Conservation (phyloP, 2,113 vertebrate species). For the Atherinomorus stipes region DNA sequence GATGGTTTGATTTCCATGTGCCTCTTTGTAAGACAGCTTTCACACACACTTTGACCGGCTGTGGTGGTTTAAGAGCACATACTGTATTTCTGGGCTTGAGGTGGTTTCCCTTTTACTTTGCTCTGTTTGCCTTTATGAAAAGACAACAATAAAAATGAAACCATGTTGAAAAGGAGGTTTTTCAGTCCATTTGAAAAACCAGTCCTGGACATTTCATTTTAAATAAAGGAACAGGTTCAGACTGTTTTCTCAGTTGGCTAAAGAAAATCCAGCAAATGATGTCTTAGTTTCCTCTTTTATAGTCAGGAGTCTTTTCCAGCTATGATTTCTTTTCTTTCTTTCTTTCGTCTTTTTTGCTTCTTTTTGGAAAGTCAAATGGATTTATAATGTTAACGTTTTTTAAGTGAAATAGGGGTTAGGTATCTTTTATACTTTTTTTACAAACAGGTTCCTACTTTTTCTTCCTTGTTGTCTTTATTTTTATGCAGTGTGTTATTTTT, state of each 20-base stretch:
- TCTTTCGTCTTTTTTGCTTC: too few relatives aligned
- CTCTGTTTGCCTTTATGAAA: slow-evolving; percentile 48
- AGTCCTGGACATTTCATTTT: slow-evolving; percentile 32
- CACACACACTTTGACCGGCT: neutral
- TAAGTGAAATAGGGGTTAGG: neutral
- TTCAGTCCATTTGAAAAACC: slow-evolving; percentile 47
- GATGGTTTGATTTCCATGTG: neutral
- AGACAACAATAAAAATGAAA: slow-evolving; percentile 40
- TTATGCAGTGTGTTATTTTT: slow-evolving; percentile 26
- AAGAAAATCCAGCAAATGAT: neutral
- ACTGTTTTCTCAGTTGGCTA: neutral
- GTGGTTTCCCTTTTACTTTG: slow-evolving; percentile 33
- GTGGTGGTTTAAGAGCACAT: slow-evolving; percentile 10
- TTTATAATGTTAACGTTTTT: neutral
- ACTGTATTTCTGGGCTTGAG: slow-evolving; percentile 1
- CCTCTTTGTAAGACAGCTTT: slow-evolving; percentile 4
- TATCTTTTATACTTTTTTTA: neutral
- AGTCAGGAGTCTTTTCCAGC: neutral
- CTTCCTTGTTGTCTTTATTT: slow-evolving; percentile 13
- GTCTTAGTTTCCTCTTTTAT: neutral
- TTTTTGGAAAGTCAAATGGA: neutral
- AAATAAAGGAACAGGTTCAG: slow-evolving; percentile 23
- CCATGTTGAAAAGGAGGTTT: slow-evolving; percentile 47
- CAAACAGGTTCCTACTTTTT: neutral
- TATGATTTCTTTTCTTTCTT: neutral